Base-by-base conservation (phyloP, 2,797 vertebrate species). In the Oryzias dopingdopingensis region DNA sequence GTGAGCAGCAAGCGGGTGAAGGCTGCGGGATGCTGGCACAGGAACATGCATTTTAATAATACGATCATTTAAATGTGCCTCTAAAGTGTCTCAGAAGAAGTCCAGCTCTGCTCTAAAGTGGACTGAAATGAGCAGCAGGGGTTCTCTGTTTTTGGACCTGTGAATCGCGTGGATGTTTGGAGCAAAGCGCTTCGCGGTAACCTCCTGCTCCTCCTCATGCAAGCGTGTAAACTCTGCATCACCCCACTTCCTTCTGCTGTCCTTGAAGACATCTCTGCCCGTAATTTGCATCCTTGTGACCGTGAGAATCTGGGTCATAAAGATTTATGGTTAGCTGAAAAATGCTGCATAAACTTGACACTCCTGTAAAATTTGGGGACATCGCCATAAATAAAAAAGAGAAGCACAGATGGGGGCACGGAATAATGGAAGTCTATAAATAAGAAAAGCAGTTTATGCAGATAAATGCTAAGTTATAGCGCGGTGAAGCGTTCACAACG, bases 301-400 rank as follows among this genome's bases (percentile, higher is more conserved):
- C 16, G 37, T 23, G 46, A 44, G 54, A 67, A 82, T 73, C 29
- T 72, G 16, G 73, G 71, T 58, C 55, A 49, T 56, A 47, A 72
- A 82, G 76, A 85, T 80, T 81, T 69, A 82, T 63, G 52, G 42
- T 50, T 0, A 29, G 14, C 65, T 5, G 81, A 62, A 74, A 77
- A 81, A 67, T 43, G 29, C 53, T 40, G 54, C 42, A 48, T 59
- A 61, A 75, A 73, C 42, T 5, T 62, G 49, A 32, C 5, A 7
- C 16, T n/a, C 44, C 56, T 57, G 65, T 49, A 16, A 62, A 14
- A 72, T 48, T n/a, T 40, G 13, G 57, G 32, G 57, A 67, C 29
- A 63, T 18, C 43, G 55, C 53, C 14, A 56, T 40, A 23, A 56
- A 76, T 23, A 29, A 56, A 48, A 56, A 58, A 32, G 17, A 18